Conservation (phyloP, 2,888 invertebrate genomes). For the Trilocha varians region DNA sequence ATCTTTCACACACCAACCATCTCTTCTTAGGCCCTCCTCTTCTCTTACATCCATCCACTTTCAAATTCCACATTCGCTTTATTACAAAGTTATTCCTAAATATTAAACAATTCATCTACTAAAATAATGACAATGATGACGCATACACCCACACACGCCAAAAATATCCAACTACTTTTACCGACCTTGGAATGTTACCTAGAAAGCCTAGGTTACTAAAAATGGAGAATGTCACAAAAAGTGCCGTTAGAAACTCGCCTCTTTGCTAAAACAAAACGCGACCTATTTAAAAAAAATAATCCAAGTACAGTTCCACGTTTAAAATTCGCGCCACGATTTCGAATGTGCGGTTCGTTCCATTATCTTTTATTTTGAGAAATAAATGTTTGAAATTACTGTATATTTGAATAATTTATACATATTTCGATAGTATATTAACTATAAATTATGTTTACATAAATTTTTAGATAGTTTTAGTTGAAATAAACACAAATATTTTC, state of each 20-base stretch:
- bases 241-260: background rate
- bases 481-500: too few species aligned
- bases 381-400: too few species aligned
- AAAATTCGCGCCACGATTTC: conserved; percentile 51
- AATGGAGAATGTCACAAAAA: conserved; percentile 5
- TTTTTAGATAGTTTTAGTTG: too few species aligned
- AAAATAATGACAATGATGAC: background rate
- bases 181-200: conserved; percentile 8
- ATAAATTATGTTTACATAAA: too few species aligned
- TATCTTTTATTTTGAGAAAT: too few species aligned
- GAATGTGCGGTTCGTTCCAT: too few species aligned
- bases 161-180: conserved; percentile 3
- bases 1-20: too few species aligned
- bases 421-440: too few species aligned
- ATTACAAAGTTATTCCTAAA: background rate
- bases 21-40: too few species aligned
- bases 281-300: conserved; percentile 34
- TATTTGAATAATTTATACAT: too few species aligned
- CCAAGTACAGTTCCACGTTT: conserved; percentile 41
- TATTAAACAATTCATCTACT: background rate
- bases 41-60: too few species aligned
- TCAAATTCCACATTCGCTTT: too few species aligned
- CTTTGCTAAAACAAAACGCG: conserved; percentile 36
- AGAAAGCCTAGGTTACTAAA: conserved; percentile 9
- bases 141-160: background rate